phyloP scores from a whole-genome alignment of 2,888 invertebrate genomes.

The Girardia tigrina region DNA sequence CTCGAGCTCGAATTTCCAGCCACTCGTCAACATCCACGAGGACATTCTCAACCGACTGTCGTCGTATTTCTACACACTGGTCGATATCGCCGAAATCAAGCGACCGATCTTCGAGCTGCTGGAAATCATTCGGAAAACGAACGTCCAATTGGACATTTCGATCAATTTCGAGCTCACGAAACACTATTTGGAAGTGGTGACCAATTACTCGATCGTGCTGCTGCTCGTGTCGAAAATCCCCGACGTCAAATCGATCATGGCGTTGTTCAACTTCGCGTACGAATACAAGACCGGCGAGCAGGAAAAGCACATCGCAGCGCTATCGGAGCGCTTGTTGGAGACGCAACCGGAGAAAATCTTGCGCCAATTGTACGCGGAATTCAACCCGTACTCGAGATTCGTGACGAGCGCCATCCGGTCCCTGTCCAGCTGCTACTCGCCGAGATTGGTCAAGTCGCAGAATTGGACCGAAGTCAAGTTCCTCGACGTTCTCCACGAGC shows the following conservation, averaged over 20 bases:
- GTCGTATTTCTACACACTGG: conserved; percentile 94
- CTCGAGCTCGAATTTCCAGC: neutral
- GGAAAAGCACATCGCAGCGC: conserved; percentile 63
- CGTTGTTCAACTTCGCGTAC: conserved; percentile 89
- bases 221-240: conserved; percentile 90
- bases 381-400: conserved; percentile 68
- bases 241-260: conserved; percentile 87
- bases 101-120: conserved; percentile 55
- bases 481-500: conserved; percentile 74
- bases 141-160: conserved; percentile 77
- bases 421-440: conserved; percentile 65
- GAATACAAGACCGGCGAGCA: conserved; percentile 63
- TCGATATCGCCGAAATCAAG: conserved; percentile 90
- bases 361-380: conserved; percentile 86
- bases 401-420: conserved; percentile 73
- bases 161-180: conserved; percentile 88
- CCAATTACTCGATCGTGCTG: conserved; percentile 85
- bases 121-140: conserved; percentile 89
- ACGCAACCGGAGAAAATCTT: conserved; percentile 83
- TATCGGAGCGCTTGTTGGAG: conserved; percentile 93
- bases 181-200: conserved; percentile 81
- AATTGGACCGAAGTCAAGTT: conserved; percentile 64
- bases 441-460: conserved; percentile 78
- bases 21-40: conserved; percentile 52
- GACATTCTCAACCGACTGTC: conserved; percentile 92